Conservation (phyloP, 2,113 vertebrate species). For the Gila orcuttii region DNA sequence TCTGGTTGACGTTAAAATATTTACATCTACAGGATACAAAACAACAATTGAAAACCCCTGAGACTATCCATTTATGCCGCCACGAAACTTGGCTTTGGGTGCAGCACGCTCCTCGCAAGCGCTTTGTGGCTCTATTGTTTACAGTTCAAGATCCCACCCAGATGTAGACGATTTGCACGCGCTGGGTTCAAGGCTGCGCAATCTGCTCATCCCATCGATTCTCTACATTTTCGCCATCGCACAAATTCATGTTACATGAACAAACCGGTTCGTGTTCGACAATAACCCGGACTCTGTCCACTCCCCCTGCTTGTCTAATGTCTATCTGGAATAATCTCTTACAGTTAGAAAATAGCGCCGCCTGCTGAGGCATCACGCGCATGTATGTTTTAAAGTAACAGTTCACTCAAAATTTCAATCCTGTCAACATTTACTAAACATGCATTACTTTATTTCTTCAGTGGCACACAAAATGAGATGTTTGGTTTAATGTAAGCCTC, state of each 20-base stretch:
- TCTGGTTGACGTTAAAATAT: background rate
- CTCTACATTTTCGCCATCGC: background rate
- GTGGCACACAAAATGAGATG: background rate
- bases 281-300: conserved; percentile 19
- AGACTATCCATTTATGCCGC: background rate
- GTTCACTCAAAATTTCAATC: background rate
- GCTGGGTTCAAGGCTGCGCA: background rate
- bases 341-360: conserved; percentile 23
- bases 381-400: conserved; percentile 3
- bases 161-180: conserved; percentile 14
- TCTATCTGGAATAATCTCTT: background rate
- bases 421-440: background rate
- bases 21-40: background rate
- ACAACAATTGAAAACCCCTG: background rate
- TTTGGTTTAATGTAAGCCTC: background rate
- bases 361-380: background rate
- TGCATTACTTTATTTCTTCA: background rate
- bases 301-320: conserved; percentile 13
- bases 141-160: background rate
- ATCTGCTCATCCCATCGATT: conserved; percentile 8
- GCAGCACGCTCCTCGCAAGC: background rate
- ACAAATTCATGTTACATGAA: background rate
- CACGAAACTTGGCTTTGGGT: conserved; percentile 27
- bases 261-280: conserved; percentile 21
- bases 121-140: conserved; percentile 21